Evolutionary conservation across 2,797 vertebrate genomes (phyloP), one percentile per base, ranked within the genome.

Genomic region (Sphenodon punctatus): DNA sequence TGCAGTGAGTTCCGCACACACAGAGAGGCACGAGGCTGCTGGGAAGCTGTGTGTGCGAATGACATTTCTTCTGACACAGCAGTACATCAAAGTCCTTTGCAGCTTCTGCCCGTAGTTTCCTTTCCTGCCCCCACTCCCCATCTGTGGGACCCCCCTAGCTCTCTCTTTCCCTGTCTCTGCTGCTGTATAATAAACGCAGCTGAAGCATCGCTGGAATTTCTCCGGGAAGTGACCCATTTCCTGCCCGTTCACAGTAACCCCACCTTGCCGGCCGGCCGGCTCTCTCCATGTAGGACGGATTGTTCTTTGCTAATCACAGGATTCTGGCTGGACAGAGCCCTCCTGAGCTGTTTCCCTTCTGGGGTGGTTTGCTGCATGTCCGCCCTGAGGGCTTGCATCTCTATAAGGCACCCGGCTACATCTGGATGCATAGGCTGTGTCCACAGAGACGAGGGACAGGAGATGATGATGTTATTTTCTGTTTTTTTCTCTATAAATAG

Each of bases 171-270:
- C 32, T 42, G 22, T 63, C 34, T 51, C 4, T 46, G 4, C n/a
- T 1, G 27, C 10, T n/a, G 55, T 67, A 66, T 90, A 38, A 69
- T 80, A 86, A 89, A 79, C 2, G 1, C 27, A 0, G 75, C 88
- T 43, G 48, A 73, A 55, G 58, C 10, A 1, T 0, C 70, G 74
- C 78, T 87, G 82, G 79, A 88, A 90, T 65, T 87, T 82, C 84
- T 68, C 76, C 43, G 5, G 90, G 90, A 88, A 89, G 83, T 91
- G 89, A 90, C 34, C 75, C 46, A 80, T 87, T 94, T 93, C 92
- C 93, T 93, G 61, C 53, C 63, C 9, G 3, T 38, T 55, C 36
- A 94, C 91, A 92, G 94, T 93, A 75, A 82, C 70, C 42, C 32
- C 2, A 8, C n/a, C n/a, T n/a, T n/a, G n/a, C n/a, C n/a, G 17